A percentile compares a stretch with the other conserved stretches of the same genome.
These are phyloP conservation scores for Hypotaenidia philippensis DNA, from an alignment of 2,797 vertebrate genomes.

Conservation along the genomic window DNA sequence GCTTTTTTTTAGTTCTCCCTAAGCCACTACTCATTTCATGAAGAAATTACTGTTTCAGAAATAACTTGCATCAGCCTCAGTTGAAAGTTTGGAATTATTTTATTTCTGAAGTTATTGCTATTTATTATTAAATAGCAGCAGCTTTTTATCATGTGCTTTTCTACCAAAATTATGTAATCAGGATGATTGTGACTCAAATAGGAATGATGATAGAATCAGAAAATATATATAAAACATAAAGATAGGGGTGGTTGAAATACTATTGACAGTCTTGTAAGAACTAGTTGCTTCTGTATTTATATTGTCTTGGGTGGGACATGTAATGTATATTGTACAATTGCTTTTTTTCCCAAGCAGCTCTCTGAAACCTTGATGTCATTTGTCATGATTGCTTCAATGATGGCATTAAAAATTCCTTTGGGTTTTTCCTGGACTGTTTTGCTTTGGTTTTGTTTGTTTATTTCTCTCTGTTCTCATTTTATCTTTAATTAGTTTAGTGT, in stretches of 20 bases:
- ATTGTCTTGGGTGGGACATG: neutral
- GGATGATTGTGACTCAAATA: neutral
- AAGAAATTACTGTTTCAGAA: neutral
- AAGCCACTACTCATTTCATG: neutral
- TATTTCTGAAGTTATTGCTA: neutral
- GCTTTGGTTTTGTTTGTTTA: slow-evolving; percentile 26
- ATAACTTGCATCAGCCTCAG: neutral
- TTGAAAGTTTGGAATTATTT: neutral
- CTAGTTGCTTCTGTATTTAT: neutral
- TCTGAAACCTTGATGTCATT: neutral
- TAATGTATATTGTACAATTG: neutral
- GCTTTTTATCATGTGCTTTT: neutral
- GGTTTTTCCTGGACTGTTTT: neutral
- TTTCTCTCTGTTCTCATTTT: slow-evolving; percentile 38
- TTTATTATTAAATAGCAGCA: neutral
- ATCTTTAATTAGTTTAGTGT: slow-evolving; percentile 38
- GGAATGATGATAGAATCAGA: neutral
- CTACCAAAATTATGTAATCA: neutral
- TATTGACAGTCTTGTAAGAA: neutral
- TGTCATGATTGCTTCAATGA: neutral
- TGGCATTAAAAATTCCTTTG: neutral
- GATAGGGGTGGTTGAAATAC: neutral
- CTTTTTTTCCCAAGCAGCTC: neutral
- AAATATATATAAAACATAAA: neutral
- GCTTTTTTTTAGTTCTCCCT: neutral